Evolutionary conservation across 2,888 invertebrate genomes (phyloP).

Genomic region (Oscheius myriophilus): DNA sequence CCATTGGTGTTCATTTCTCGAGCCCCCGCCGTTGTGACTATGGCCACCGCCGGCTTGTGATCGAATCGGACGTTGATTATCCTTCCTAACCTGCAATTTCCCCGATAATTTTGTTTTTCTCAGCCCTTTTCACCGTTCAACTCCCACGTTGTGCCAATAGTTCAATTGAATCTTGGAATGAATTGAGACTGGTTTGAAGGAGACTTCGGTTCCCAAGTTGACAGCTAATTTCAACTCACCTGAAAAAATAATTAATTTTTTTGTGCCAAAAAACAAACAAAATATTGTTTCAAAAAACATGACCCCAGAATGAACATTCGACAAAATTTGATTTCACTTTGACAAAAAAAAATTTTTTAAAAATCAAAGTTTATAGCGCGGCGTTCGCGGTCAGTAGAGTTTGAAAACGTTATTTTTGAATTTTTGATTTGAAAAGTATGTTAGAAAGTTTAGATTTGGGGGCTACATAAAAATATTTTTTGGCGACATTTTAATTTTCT

Average conservation of each 20-base stretch:
- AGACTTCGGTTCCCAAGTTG: constrained; percentile 50
- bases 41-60: constrained; percentile 40
- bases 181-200: constrained; percentile 46
- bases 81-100: constrained; percentile 42
- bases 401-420: no score
- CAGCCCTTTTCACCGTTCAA: constrained; percentile 39
- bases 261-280: no score
- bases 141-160: constrained; percentile 46
- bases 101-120: not conserved
- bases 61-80: constrained; percentile 45
- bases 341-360: no score
- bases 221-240: constrained; percentile 45
- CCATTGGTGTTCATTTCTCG: constrained; percentile 51
- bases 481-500: no score
- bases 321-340: no score
- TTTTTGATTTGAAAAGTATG: no score
- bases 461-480: no score
- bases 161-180: constrained; percentile 47
- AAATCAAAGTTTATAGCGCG: no score
- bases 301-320: no score
- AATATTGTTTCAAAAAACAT: no score
- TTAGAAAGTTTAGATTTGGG: no score
- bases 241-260: constrained; percentile 7
- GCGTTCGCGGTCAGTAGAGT: no score
- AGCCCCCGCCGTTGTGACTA: constrained; percentile 52